Evolutionary conservation across 2,797 vertebrate genomes (phyloP), one percentile per base, ranked within the genome.

Genomic region (Ispidina lecontei): DNA sequence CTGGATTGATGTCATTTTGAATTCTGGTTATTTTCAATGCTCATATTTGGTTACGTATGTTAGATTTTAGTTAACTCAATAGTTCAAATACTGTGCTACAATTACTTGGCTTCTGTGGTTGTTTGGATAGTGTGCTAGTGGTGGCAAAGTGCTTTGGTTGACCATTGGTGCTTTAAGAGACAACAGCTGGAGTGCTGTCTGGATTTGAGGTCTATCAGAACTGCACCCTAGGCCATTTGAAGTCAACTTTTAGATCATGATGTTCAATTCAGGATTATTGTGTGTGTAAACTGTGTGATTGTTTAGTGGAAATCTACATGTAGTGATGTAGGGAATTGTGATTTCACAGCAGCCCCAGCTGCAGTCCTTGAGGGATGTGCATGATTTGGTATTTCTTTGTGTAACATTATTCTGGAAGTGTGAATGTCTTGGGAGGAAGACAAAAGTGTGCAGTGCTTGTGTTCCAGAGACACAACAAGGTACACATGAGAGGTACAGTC

Each of bases 401-500:
- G 19, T 28, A 9, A 18, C 49, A 1, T 54, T 64, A 14, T 35
- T 20, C 35, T 43, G 46, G 18, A 29, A 71, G 12, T 31, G 3
- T 20, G 14, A 15, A 3, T 59, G 28, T 25, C 39, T 71, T 31
- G 60, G 77, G 41, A 46, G n/a, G 39, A 72, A 23, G 39, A 51
- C 2, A 2, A 12, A 9, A 35, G 29, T 7, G 28, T 33, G 26
- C 62, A 51, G n/a, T 0, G 0, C 29, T 44, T 23, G 47, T 26
- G 2, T 49, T 75, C 12, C 23, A 16, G 73, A 52, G 22, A 22
- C 12, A 5, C 14, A 9, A 33, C 21, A 55, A 10, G 5, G 9
- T 4, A 15, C 2, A 0, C 2, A 18, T 33, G 8, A 7, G 55
- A 39, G 54, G 47, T 49, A 5, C 25, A 6, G 51, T 26, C 29